A percentile compares a stretch with the other conserved stretches of the same genome.
phyloP scores from a whole-genome alignment of 2,888 invertebrate species.

The Torymus texanus region DNA sequence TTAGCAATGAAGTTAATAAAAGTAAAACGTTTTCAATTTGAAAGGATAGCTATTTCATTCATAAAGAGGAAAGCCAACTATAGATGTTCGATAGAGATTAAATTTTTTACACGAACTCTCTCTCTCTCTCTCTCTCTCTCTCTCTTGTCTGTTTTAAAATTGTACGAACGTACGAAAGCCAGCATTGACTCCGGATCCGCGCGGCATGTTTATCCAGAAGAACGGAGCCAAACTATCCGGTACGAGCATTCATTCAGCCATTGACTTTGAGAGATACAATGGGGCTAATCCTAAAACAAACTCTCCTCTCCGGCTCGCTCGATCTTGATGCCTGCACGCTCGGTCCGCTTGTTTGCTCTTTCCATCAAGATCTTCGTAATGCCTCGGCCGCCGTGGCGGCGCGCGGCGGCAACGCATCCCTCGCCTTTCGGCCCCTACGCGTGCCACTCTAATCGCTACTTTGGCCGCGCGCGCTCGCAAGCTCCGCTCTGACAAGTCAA shows the following conservation, averaged over 20 bases:
- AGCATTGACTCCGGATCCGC: not conserved
- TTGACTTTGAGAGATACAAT: slow-evolving; percentile 26
- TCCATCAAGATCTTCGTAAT: slow-evolving; percentile 36
- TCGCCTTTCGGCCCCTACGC: not conserved
- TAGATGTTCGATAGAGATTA: no score
- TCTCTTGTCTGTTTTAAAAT: no score
- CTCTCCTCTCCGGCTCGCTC: slow-evolving; percentile 4
- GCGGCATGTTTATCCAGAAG: slow-evolving; percentile 3
- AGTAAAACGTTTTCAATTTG: no score
- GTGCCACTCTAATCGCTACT: slow-evolving; percentile 8
- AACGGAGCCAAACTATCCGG: not conserved
- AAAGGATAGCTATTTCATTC: no score
- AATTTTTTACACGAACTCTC: no score
- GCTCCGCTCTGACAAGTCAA: slow-evolving; percentile 40
- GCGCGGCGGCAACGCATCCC: not conserved
- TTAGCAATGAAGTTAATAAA: no score
- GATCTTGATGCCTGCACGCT: slow-evolving; percentile 15
- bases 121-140: no score
- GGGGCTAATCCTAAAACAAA: slow-evolving; percentile 45
- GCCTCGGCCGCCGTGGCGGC: not conserved
- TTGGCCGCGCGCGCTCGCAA: slow-evolving; percentile 11
- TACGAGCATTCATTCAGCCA: slow-evolving; percentile 14
- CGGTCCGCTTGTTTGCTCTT: slow-evolving; percentile 23
- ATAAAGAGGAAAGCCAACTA: no score
- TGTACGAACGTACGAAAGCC: no score